phyloP scores from a whole-genome alignment of 2,113 vertebrate species.

The Campylomormyrus numenius region DNA sequence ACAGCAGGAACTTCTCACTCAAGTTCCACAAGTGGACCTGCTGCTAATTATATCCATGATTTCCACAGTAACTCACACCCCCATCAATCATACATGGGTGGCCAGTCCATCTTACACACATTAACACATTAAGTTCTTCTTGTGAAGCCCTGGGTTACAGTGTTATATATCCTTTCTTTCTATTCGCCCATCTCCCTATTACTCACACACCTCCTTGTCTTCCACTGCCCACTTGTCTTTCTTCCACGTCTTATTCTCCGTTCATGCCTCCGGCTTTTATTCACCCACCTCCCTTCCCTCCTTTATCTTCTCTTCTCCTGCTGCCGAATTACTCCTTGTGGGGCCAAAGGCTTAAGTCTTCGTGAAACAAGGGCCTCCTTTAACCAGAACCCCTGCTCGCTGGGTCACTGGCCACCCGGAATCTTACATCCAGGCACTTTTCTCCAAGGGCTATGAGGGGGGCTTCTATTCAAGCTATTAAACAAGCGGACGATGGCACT shows the following conservation, averaged over 20 bases:
- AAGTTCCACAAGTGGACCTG: neutral
- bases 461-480: neutral
- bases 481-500: neutral
- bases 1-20: neutral
- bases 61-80: neutral
- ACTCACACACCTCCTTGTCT: neutral
- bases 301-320: neutral
- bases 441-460: neutral
- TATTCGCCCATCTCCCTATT: neutral
- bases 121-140: neutral
- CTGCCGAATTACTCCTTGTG: neutral
- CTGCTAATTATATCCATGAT: neutral
- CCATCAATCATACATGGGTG: neutral
- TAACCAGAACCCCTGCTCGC: neutral
- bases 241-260: neutral
- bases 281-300: neutral
- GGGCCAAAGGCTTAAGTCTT: neutral
- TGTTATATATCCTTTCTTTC: neutral
- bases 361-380: neutral
- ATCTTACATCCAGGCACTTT: neutral
- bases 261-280: neutral
- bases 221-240: neutral
- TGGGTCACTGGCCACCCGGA: neutral
- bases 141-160: neutral
- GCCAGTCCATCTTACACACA: neutral